Base-by-base conservation (phyloP, 1,140 invertebrate species). In the Drosophila orena region DNA sequence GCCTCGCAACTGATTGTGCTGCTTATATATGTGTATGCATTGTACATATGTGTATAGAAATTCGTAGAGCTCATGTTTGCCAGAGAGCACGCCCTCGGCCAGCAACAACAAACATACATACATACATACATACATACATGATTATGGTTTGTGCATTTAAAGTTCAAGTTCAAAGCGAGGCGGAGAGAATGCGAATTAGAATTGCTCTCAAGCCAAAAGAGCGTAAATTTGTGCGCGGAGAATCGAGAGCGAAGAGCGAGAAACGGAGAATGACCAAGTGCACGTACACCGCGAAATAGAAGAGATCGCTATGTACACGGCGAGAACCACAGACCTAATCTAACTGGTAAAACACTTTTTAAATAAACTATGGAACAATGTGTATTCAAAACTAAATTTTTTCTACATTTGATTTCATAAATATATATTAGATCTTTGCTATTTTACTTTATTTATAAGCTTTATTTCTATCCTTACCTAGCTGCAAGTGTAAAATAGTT, bases 161-260 rank as follows among this genome's bases (percentile, higher is more conserved):
- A 90, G 88, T 90, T 91, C 88, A 90, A 90, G 88, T 90, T 90
- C 88, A 90, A 90, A 88, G 84, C 72, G 49, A 90, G 83, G 79
- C 72, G 49, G 15, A 37, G 49, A 50, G 77, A 73, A 69, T 81
- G 52, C 50, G 60, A 77, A 70, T 89, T 88, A 88, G 84, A 88
- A 86, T 74, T 84, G 15, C 55, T 22, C 54, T 64, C 40, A 10
- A 17, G n/a, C 46, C 11, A 30, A 44, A 22, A 73, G 54, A 40
- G 38, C 24, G 24, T 4, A 4, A 7, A 38, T 38, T 38, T n/a
- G 37, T 14, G 37, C 4, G 37, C 20, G 38, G 38, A 72, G 49
- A 57, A 58, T 3, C 15, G 27, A n/a, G 24, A 30, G 46, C 10
- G 22, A 0, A 44, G 17, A 44, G 17, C 10, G 8, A n/a, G 24